These are phyloP conservation scores for Suncus etruscus DNA, from an alignment of 2,113 vertebrate genomes.

Conservation along the genomic window DNA sequence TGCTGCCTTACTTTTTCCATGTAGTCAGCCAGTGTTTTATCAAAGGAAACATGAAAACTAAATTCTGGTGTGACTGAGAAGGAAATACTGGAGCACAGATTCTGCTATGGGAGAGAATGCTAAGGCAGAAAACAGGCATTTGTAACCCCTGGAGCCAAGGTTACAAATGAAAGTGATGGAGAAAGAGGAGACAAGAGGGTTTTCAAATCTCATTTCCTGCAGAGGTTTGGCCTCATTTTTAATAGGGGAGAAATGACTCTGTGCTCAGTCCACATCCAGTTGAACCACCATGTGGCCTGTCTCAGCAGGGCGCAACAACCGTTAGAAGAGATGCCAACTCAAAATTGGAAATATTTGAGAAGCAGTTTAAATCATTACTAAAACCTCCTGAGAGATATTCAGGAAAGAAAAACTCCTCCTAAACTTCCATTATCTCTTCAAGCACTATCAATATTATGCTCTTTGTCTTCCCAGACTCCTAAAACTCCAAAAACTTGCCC, in stretches of 20 bases:
- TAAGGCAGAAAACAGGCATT: fast-evolving
- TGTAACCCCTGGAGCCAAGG: not conserved
- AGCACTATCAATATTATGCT: not conserved
- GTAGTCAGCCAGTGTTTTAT: not conserved
- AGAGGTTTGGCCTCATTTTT: not conserved
- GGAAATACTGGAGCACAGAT: not conserved
- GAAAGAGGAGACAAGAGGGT: not conserved
- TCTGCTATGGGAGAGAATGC: not conserved
- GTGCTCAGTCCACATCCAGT: not conserved
- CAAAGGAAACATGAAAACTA: not conserved
- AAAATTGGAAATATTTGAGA: not conserved
- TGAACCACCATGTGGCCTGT: not conserved
- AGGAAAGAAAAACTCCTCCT: not conserved
- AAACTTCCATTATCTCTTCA: not conserved
- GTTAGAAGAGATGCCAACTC: not conserved
- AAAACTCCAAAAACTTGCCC: not conserved
- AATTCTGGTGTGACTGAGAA: not conserved
- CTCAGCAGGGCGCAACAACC: not conserved
- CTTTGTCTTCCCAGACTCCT: not conserved
- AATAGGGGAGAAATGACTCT: not conserved
- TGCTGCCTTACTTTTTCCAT: not conserved
- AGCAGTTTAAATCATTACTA: not conserved
- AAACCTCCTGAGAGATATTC: not conserved
- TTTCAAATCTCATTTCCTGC: not conserved
- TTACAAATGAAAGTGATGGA: not conserved